These are phyloP conservation scores for Mustelus asterias DNA, from an alignment of 2,113 vertebrate species.

Conservation along the genomic window DNA sequence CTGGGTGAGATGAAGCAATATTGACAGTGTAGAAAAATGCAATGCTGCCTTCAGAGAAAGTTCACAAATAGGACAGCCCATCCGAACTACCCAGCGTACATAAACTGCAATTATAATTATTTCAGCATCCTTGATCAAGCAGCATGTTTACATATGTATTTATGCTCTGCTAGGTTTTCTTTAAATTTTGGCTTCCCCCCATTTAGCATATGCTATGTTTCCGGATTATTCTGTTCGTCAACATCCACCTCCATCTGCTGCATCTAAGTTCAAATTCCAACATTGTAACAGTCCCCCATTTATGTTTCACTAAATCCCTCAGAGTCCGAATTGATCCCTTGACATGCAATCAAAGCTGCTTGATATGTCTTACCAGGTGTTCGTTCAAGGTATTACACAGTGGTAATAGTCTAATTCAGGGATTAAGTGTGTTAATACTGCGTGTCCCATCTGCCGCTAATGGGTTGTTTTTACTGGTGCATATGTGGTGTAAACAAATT, in stretches of 20 bases:
- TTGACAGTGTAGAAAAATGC: not conserved
- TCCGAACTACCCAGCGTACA: not conserved
- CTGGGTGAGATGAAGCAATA: not conserved
- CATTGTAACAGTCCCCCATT: not conserved
- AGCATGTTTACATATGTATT: not conserved
- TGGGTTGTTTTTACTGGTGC: not conserved
- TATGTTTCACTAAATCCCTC: not conserved
- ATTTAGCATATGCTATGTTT: not conserved
- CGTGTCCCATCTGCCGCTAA: not conserved
- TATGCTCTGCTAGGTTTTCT: not conserved
- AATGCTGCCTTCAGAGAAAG: not conserved
- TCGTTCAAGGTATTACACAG: not conserved
- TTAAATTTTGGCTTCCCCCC: not conserved
- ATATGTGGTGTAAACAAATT: not conserved
- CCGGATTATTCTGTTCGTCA: not conserved
- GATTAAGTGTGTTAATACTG: not conserved
- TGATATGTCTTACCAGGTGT: not conserved
- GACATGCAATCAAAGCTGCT: not conserved
- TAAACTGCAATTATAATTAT: not conserved
- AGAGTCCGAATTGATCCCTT: not conserved
- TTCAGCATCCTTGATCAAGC: not conserved
- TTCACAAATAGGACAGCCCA: not conserved
- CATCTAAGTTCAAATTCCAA: not conserved
- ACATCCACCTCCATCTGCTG: not conserved
- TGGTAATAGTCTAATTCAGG: not conserved